Evolutionary conservation across 2,113 vertebrate species (phyloP).

Genomic region (Pachycephala philippinensis): DNA sequence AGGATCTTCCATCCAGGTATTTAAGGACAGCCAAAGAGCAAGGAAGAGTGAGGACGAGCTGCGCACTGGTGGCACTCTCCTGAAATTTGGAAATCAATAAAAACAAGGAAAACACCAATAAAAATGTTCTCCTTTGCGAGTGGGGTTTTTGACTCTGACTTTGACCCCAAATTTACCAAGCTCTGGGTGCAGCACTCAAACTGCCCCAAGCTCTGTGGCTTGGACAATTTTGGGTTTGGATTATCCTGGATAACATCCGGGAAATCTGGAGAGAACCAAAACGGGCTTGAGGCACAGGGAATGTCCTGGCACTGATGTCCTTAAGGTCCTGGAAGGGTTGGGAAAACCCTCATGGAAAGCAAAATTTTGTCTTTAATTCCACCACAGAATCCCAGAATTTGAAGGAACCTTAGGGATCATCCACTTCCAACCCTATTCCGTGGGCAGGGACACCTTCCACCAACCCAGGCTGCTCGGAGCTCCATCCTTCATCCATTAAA

Average conservation of each 20-base stretch:
- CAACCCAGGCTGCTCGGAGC: background rate
- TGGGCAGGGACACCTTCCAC: background rate
- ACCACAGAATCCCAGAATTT: background rate
- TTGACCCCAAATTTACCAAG: background rate
- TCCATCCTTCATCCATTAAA: background rate
- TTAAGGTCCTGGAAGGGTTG: background rate
- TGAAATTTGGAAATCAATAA: background rate
- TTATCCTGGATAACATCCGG: too few relatives aligned
- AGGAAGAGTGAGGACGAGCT: background rate
- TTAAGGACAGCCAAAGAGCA: background rate
- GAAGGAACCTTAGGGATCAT: background rate
- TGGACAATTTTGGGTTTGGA: background rate
- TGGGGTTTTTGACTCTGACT: background rate
- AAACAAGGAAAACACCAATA: background rate
- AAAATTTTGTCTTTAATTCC: background rate
- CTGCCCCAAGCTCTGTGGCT: background rate
- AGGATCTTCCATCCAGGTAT: background rate
- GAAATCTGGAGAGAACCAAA: background rate
- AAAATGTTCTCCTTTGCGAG: background rate
- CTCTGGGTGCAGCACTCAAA: background rate
- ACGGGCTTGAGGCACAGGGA: rapidly evolving
- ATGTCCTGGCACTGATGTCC: background rate
- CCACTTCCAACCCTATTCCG: background rate
- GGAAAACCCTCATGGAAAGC: background rate
- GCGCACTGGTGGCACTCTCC: too few relatives aligned